Evolutionary conservation across 2,888 invertebrate species (phyloP), one percentile per base, ranked within the genome.

Genomic region (Sphinx pinastri): DNA sequence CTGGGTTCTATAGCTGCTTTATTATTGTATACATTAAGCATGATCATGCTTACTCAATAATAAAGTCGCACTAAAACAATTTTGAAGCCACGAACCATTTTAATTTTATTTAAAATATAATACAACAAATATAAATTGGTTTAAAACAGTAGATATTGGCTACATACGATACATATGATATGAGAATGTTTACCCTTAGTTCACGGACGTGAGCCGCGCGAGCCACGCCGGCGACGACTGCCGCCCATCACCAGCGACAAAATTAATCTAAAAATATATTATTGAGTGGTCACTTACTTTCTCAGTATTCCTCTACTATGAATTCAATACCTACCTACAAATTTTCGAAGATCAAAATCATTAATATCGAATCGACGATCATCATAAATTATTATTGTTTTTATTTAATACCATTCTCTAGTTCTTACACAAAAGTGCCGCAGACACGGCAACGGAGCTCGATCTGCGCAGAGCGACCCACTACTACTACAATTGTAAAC

Each of bases 91-190:
- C 81, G 81, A 82, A 84, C 83, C 82, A 79, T 78, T 78, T 79
- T 73, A 63, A 60, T 49, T 84, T 83, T 84, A 84, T 81, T 83
- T 74, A 79, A 76, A 76, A 79, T 79, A 80, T 78, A 79, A 79
- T 82, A 82, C 77, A 81, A 85, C 81, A 78, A 80, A 75, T 75
- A 84, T 78, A 80, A 79, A 79, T 77, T 77, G 77, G 73, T 79
- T 84, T 83, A 73, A 63, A 63, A 49, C 63, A 63, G 47, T 79
- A 78, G 72, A 76, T 78, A 80, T 81, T 79, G 69, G 71, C 78
- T 83, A 76, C 80, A 82, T 81, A 84, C 77, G 57, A 68, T 57
- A 68, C 57, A 57, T 68, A 52, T 68, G 55, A 51, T 38, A 47
- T 57, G 55, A 57, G 45, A 68, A 47, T 47, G 57, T 57, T 38